Conservation (phyloP, 1,140 invertebrate genomes). For the Frieseomelitta varia region DNA sequence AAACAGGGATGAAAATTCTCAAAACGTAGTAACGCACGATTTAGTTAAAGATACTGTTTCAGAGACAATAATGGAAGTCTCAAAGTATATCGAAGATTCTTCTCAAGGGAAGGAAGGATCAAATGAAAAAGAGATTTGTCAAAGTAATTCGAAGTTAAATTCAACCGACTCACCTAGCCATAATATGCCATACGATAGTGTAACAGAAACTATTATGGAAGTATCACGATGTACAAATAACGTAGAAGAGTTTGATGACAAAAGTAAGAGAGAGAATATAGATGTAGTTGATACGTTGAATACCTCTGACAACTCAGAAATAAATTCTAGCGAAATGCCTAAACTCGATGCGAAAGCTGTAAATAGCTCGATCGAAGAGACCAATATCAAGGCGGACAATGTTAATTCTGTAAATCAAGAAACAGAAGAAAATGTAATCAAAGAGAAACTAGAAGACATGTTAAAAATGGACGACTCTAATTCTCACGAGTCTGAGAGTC, state of each 20-base stretch:
- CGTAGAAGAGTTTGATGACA: conserved; percentile 13
- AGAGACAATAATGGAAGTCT: conserved; percentile 79
- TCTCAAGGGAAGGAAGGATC: conserved; percentile 44
- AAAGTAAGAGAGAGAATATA: conserved; percentile 15
- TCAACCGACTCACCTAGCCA: conserved; percentile 25
- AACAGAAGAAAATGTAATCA: conserved; percentile 5
- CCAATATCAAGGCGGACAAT: conserved; percentile 10
- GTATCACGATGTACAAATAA: conserved; percentile 66
- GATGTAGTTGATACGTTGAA: background rate
- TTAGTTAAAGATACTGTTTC: conserved; percentile 72
- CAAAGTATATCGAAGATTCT: conserved; percentile 66
- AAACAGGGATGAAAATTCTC: conserved; percentile 13
- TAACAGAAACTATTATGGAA: conserved; percentile 74
- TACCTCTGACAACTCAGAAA: conserved; percentile 23
- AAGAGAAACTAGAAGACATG: conserved; percentile 1
- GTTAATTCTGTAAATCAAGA: conserved; percentile 22
- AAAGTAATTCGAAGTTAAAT: conserved; percentile 16
- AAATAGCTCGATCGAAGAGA: background rate
- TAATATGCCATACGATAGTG: conserved; percentile 67
- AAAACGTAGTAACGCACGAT: conserved; percentile 27
- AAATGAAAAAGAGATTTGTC: conserved; percentile 17
- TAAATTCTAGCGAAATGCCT: background rate
- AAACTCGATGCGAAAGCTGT: conserved; percentile 17
- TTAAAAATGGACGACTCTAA: conserved; percentile 34
- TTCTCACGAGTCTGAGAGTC: conserved; percentile 55